These are phyloP conservation scores for Phoenicopterus ruber DNA, from an alignment of 2,113 vertebrate species.

Conservation along the genomic window DNA sequence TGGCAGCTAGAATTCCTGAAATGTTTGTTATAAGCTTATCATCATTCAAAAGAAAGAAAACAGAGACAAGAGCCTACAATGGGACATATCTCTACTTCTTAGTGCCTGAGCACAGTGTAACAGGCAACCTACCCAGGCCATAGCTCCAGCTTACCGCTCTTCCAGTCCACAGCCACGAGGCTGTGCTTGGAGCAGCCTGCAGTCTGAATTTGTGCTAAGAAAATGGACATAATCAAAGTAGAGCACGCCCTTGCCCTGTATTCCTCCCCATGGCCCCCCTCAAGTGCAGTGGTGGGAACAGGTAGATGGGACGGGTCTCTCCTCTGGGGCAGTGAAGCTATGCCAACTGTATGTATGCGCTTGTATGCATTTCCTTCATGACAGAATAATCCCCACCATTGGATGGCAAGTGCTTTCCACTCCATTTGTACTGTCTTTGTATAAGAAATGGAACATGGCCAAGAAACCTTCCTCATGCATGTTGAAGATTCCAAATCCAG, in stretches of 20 bases:
- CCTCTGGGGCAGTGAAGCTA: background rate
- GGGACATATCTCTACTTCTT: background rate
- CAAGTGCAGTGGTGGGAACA: background rate
- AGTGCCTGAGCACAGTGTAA: background rate
- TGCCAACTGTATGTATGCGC: rapidly evolving
- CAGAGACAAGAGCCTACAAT: background rate
- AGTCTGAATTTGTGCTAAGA: background rate
- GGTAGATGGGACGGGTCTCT: background rate
- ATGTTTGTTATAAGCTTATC: background rate
- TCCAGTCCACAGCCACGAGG: background rate
- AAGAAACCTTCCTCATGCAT: background rate
- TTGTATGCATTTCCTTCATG: background rate
- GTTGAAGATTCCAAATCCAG: background rate
- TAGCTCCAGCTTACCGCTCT: background rate
- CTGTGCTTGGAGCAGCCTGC: background rate
- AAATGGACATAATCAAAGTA: background rate
- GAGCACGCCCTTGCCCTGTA: background rate
- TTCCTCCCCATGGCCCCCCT: rapidly evolving
- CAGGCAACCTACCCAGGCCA: rapidly evolving
- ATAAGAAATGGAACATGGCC: background rate
- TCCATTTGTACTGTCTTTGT: background rate
- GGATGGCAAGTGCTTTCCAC: background rate
- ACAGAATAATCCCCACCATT: background rate
- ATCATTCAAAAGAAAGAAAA: background rate
- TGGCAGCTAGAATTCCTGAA: background rate